These are phyloP conservation scores for Ferdinandea cuprea DNA, from an alignment of 2,888 invertebrate genomes.

Conservation along the genomic window DNA sequence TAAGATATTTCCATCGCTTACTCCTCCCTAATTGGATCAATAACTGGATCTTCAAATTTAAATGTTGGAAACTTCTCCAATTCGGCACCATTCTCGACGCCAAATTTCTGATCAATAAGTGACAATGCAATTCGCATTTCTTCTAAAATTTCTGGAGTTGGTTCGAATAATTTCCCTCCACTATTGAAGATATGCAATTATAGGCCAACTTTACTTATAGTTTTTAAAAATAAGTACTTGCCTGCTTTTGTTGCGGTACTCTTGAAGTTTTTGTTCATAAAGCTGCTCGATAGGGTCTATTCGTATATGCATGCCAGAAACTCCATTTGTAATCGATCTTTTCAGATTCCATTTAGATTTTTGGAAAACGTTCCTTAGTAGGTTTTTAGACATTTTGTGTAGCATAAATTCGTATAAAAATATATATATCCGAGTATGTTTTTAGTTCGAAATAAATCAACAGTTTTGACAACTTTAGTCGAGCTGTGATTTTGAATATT, in stretches of 20 bases:
- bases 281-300: not conserved
- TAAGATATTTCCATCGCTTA: too few species aligned
- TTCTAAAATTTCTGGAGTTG: slow-evolving; percentile 22
- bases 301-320: too few species aligned
- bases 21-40: slow-evolving; percentile 27
- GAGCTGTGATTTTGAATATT: too few species aligned
- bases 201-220: not conserved
- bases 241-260: slow-evolving; percentile 25
- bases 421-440: too few species aligned
- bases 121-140: slow-evolving; percentile 1
- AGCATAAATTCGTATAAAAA: too few species aligned
- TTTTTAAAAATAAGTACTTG: not conserved
- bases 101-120: slow-evolving; percentile 1
- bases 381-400: not conserved
- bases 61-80: slow-evolving; percentile 14
- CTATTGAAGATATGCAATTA: slow-evolving; percentile 9
- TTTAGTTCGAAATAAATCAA: too few species aligned
- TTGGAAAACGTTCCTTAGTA: not conserved
- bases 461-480: too few species aligned
- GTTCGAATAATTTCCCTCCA: slow-evolving; percentile 30
- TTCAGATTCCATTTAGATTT: not conserved
- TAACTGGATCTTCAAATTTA: slow-evolving; percentile 10
- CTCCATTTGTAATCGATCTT: not conserved
- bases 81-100: not conserved
- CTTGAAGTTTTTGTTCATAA: slow-evolving; percentile 15